These are phyloP conservation scores for Dasypus novemcinctus DNA, from an alignment of 2,113 vertebrate genomes.

Conservation along the genomic window DNA sequence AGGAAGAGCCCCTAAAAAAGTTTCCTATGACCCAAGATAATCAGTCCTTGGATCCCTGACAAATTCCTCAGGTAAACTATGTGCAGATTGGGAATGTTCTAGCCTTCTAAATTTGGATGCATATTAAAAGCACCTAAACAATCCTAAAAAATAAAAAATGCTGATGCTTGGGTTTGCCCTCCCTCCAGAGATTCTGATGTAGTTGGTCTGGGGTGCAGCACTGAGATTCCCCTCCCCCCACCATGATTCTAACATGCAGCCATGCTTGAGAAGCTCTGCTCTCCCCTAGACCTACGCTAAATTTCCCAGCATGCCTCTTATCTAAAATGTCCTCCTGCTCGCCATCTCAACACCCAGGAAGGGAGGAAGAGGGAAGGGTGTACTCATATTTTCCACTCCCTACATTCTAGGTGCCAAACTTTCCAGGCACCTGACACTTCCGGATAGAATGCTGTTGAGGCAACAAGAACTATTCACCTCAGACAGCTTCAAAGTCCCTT, in stretches of 20 bases:
- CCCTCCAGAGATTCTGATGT: background rate
- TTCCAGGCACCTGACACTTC: background rate
- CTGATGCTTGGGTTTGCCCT: background rate
- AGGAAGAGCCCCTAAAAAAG: background rate
- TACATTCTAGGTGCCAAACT: background rate
- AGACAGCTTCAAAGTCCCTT: background rate
- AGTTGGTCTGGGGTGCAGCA: background rate
- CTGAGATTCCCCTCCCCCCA: accelerated
- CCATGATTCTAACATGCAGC: background rate
- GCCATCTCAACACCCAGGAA: accelerated
- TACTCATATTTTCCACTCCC: accelerated
- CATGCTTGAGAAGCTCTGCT: background rate
- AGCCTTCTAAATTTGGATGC: background rate
- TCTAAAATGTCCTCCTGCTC: background rate
- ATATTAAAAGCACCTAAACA: background rate
- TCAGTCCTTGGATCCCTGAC: no score
- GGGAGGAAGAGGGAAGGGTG: background rate
- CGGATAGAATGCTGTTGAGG: background rate
- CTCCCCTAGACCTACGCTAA: background rate
- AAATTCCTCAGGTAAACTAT: background rate
- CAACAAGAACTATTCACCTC: background rate
- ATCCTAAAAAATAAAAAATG: background rate
- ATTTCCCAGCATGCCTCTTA: background rate
- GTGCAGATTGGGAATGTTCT: background rate
- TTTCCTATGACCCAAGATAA: background rate